These are phyloP conservation scores for Brenthis hecate DNA, from an alignment of 2,888 invertebrate genomes.

Conservation along the genomic window DNA sequence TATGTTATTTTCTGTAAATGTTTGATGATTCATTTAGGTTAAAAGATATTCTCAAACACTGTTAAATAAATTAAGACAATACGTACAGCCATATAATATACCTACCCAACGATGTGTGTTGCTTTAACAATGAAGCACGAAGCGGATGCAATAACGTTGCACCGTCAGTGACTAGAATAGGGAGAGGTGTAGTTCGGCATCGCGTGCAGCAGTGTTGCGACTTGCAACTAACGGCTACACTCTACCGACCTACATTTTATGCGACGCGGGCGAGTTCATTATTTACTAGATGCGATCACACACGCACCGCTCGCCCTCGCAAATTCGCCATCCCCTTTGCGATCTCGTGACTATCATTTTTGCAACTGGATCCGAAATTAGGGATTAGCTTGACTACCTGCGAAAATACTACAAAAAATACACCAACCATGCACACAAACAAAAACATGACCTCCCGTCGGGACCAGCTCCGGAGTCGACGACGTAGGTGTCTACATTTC, in stretches of 20 bases:
- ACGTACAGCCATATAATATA: conserved; percentile 12
- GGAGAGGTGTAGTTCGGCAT: conserved; percentile 60
- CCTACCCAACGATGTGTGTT: conserved; percentile 37
- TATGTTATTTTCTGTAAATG: neutral
- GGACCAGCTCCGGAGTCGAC: conserved; percentile 67
- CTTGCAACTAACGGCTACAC: conserved; percentile 58
- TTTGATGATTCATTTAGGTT: neutral
- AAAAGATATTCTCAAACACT: neutral
- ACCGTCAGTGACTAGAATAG: conserved; percentile 47
- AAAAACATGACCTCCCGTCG: conserved; percentile 73
- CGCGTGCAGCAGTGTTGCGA: conserved; percentile 66
- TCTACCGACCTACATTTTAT: conserved; percentile 81
- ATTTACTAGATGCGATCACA: conserved; percentile 62
- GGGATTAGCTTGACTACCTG: conserved; percentile 68
- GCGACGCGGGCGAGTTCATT: conserved; percentile 65
- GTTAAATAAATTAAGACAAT: conserved; percentile 5
- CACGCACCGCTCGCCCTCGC: conserved; percentile 64
- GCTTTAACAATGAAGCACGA: conserved; percentile 49
- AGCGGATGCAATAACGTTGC: conserved; percentile 54
- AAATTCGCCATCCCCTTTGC: conserved; percentile 48
- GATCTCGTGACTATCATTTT: conserved; percentile 40
- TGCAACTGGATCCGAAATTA: conserved; percentile 50
- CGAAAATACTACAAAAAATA: conserved; percentile 73
- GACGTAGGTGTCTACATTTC: conserved; percentile 78
- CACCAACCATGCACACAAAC: conserved; percentile 67